Conservation (phyloP, 2,797 vertebrate species). For the Centroberyx gerrardi region DNA sequence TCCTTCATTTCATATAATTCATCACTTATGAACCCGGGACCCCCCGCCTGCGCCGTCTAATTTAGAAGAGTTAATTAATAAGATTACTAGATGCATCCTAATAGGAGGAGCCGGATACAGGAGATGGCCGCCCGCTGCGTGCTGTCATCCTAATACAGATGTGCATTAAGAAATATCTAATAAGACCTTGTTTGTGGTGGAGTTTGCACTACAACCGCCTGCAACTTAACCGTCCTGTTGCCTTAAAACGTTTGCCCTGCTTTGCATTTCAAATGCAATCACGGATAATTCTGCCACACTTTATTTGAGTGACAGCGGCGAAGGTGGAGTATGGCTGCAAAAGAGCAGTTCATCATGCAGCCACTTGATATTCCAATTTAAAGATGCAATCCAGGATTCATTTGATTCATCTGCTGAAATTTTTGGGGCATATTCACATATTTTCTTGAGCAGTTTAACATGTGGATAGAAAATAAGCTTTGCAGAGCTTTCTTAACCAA, state of each 20-base stretch:
- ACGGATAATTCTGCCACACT: constrained; percentile 76
- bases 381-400: constrained; percentile 43
- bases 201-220: constrained; percentile 57
- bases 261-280: constrained; percentile 89
- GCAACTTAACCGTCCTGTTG: constrained; percentile 51
- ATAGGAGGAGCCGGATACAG: constrained; percentile 51
- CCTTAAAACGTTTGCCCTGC: constrained; percentile 67
- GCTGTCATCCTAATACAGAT: constrained; percentile 57
- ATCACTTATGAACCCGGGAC: constrained; percentile 58
- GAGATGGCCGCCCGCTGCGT: constrained; percentile 55
- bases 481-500: background rate
- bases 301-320: constrained; percentile 80
- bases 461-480: too few relatives aligned
- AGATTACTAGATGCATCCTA: constrained; percentile 67
- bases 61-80: constrained; percentile 77
- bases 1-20: constrained; percentile 52
- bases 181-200: constrained; percentile 64
- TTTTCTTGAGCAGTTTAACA: background rate
- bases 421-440: background rate
- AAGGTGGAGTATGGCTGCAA: constrained; percentile 58
- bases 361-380: constrained; percentile 56
- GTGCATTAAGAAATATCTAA: constrained; percentile 69
- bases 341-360: constrained; percentile 66
- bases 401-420: constrained; percentile 32
- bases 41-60: constrained; percentile 57